These are phyloP conservation scores for Aphaenogaster floridana DNA, from an alignment of 1,140 invertebrate species.

Conservation along the genomic window DNA sequence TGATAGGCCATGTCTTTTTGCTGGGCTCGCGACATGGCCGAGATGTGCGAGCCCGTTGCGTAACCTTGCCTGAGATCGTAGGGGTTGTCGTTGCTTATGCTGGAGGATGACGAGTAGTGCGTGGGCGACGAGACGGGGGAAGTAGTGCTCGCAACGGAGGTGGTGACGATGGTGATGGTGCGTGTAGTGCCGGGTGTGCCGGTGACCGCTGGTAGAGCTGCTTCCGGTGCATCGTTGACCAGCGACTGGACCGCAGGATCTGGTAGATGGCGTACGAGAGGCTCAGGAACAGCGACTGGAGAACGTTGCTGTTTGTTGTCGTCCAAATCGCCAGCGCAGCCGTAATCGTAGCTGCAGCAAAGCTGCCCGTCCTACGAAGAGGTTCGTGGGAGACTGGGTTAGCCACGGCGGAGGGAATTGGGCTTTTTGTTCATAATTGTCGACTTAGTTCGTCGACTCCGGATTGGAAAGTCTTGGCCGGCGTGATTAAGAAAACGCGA, in stretches of 20 bases:
- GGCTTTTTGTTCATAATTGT: constrained; percentile 36
- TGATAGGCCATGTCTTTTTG: constrained; percentile 41
- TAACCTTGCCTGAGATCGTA: constrained; percentile 21
- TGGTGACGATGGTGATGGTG: constrained; percentile 51
- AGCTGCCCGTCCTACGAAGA: constrained; percentile 88
- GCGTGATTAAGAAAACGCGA: not conserved
- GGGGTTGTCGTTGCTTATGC: constrained; percentile 37
- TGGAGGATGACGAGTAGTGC: constrained; percentile 67
- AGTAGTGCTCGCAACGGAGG: constrained; percentile 49
- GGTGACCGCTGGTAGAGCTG: constrained; percentile 83
- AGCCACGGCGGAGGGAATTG: constrained; percentile 71
- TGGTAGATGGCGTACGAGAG: constrained; percentile 73
- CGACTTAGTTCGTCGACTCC: not conserved
- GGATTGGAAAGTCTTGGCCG: constrained; percentile 62
- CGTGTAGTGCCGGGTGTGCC: constrained; percentile 66
- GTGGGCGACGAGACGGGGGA: constrained; percentile 57
- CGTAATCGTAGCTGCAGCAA: constrained; percentile 89
- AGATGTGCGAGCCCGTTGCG: constrained; percentile 36
- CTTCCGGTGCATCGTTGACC: constrained; percentile 81
- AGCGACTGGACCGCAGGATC: constrained; percentile 76
- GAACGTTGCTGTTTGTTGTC: constrained; percentile 72
- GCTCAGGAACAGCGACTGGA: constrained; percentile 75
- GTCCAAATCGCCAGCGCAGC: constrained; percentile 87
- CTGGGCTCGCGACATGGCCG: constrained; percentile 8
- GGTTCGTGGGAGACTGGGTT: constrained; percentile 75